Evolutionary conservation across 2,113 vertebrate genomes (phyloP).

Genomic region (Cryptotis parvus): DNA sequence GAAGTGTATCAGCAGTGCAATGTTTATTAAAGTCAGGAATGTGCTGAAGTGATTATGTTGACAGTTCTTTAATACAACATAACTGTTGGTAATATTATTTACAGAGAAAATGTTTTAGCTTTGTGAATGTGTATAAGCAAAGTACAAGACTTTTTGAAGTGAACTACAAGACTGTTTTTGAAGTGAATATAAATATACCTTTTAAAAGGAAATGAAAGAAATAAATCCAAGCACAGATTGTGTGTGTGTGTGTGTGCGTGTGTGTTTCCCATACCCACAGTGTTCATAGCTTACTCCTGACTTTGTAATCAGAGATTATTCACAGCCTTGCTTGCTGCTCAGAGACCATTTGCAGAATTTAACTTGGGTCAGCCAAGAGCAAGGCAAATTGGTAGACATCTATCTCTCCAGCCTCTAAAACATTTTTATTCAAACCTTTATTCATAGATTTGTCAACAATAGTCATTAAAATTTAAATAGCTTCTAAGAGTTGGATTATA

Average conservation of each 20-base stretch:
- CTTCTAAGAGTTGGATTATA: neutral
- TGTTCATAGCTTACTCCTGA: too few relatives aligned
- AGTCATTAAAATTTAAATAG: constrained; percentile 25
- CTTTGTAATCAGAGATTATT: too few relatives aligned
- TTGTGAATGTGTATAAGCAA: neutral
- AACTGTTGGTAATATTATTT: constrained; percentile 2
- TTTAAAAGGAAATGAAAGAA: neutral
- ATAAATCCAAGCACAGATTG: neutral
- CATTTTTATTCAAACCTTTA: neutral
- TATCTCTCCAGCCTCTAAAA: too few relatives aligned
- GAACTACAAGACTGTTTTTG: neutral
- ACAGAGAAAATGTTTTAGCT: constrained; percentile 41
- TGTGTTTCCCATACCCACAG: too few relatives aligned
- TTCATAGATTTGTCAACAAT: neutral
- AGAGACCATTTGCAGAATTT: too few relatives aligned
- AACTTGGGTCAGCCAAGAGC: too few relatives aligned
- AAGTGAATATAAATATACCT: neutral
- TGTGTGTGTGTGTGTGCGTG: too few relatives aligned
- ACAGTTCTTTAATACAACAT: neutral
- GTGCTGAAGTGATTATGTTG: neutral
- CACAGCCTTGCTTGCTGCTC: too few relatives aligned
- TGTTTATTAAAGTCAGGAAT: constrained; percentile 46
- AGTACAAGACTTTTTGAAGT: neutral
- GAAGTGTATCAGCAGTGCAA: constrained; percentile 12
- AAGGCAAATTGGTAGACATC: too few relatives aligned